These are phyloP conservation scores for Oxystoma pomonae DNA, from an alignment of 2,888 invertebrate genomes.

Conservation along the genomic window DNA sequence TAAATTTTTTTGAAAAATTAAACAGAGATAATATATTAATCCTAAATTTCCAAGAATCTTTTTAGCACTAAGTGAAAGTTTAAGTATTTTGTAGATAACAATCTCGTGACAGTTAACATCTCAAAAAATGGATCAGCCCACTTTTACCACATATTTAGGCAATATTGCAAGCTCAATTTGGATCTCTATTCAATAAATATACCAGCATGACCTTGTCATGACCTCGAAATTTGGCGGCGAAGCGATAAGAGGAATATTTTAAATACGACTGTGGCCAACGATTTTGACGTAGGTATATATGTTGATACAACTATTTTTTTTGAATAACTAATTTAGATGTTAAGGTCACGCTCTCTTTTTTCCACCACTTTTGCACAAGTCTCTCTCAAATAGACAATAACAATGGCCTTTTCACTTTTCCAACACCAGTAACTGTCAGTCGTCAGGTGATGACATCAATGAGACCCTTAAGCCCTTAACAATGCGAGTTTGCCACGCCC, in stretches of 20 bases:
- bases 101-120: neutral
- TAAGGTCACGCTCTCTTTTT: too few relatives aligned
- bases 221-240: too few relatives aligned
- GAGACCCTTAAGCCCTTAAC: slow-evolving; percentile 17
- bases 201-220: neutral
- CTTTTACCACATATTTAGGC: slow-evolving; percentile 8
- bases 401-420: neutral
- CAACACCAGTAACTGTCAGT: neutral
- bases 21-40: too few relatives aligned
- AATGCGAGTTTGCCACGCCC: slow-evolving; percentile 21
- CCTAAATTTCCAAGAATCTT: neutral
- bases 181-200: neutral
- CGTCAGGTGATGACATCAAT: neutral
- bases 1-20: neutral
- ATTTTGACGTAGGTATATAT: too few relatives aligned
- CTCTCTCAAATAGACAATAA: too few relatives aligned
- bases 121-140: neutral
- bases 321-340: too few relatives aligned
- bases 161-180: neutral
- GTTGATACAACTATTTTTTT: too few relatives aligned
- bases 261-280: too few relatives aligned
- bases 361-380: too few relatives aligned
- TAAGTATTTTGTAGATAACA: neutral
- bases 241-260: too few relatives aligned
- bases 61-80: neutral